Evolutionary conservation across 2,888 invertebrate genomes (phyloP).

Genomic region (Linnaemya tessellans): DNA sequence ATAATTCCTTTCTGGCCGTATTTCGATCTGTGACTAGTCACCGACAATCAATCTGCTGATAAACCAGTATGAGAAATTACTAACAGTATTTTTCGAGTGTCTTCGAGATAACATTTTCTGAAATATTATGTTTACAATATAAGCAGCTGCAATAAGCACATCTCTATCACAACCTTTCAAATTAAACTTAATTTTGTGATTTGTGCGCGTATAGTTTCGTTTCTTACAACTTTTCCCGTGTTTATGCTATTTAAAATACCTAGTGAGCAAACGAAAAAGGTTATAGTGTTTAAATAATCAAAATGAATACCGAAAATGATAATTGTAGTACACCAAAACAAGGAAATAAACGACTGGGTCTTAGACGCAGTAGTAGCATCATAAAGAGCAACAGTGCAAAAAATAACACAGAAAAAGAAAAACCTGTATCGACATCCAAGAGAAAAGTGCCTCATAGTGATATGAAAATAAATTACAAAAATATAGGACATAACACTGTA

Average conservation of each 20-base stretch:
- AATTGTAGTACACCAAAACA: conserved; percentile 73
- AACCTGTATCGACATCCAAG: background rate
- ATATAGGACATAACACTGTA: conserved; percentile 30
- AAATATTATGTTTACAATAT: conserved; percentile 23
- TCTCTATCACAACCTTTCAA: conserved; percentile 1
- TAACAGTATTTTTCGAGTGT: background rate
- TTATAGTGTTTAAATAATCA: background rate
- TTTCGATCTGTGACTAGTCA: too few relatives aligned
- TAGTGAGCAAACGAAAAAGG: background rate
- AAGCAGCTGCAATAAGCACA: background rate
- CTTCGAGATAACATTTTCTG: conserved; percentile 1
- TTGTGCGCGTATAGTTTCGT: conserved; percentile 39
- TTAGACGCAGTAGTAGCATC: conserved; percentile 64
- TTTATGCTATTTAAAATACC: background rate
- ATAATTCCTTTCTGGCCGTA: too few relatives aligned
- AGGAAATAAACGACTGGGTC: conserved; percentile 71
- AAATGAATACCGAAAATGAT: conserved; percentile 33
- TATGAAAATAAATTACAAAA: conserved; percentile 68
- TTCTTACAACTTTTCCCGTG: background rate
- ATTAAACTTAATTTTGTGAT: conserved; percentile 8
- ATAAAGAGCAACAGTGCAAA: conserved; percentile 33
- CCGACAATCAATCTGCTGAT: too few relatives aligned
- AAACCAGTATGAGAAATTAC: too few relatives aligned
- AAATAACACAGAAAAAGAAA: background rate
- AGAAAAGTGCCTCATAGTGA: conserved; percentile 60